Base-by-base conservation (phyloP, 2,797 vertebrate species). In the Amblyopsis hoosieri region DNA sequence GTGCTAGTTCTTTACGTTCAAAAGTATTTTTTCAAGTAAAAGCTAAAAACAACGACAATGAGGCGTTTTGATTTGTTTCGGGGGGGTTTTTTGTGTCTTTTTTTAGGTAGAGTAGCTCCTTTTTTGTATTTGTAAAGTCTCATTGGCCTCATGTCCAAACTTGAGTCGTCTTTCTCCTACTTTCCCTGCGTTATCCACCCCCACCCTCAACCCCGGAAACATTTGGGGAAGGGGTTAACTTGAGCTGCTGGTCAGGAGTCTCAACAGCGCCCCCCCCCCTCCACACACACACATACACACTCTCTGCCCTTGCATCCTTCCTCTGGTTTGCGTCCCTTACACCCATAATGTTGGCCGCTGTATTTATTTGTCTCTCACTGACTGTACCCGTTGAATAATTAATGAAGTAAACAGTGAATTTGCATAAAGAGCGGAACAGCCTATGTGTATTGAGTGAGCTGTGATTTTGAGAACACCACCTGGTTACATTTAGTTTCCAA, bases 1-100 rank as follows among this genome's bases (percentile, higher is more conserved):
- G 37, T 17, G 81, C 86, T 90, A 69, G 84, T 90, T 92, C 91
- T 76, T 91, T 86, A 90, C 86, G 91, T 93, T 92, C 91, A 87
- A 87, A 92, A 88, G 74, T 93, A 89, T 92, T 85, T 92, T 93
- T 94, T 91, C 90, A 91, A 92, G 88, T 92, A 92, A 92, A 92
- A 89, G 80, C 66, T 67, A 82, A 86, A 80, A 85, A 82, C 75
- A 74, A 83, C 84, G 58, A 72, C 82, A 69, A 85, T 15, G 46
- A 83, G 66, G 73, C 79, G 64, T 61, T 82, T 92, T 76, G 23
- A 23, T 3, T 23, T 23, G 23, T 3, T 23, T 23, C 3, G 23
- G 23, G 23, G 23, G 23, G 23, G 23, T n/a, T 74, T 88, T 87
- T 86, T 75, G 88, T 73, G 87, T 88, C 61, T 85, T 85, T 87